These are phyloP conservation scores for Ptilonorhynchus violaceus DNA, from an alignment of 2,113 vertebrate species.

Conservation along the genomic window DNA sequence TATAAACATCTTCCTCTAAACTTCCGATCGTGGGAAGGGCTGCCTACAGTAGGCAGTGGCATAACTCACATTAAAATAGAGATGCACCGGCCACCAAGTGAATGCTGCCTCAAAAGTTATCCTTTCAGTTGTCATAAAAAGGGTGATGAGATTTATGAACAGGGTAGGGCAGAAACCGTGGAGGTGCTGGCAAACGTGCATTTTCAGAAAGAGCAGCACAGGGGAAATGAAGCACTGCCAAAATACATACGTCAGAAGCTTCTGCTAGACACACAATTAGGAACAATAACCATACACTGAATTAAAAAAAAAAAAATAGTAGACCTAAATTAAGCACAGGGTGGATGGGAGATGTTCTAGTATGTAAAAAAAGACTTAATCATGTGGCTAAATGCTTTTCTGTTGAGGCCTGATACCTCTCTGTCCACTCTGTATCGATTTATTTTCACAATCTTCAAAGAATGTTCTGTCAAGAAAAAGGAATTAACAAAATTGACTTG, in stretches of 20 bases:
- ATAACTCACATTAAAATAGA: neutral
- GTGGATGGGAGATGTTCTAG: neutral
- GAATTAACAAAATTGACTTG: neutral
- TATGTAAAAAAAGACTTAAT: neutral
- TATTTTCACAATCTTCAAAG: neutral
- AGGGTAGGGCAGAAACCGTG: accelerated
- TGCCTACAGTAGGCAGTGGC: accelerated
- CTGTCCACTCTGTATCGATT: neutral
- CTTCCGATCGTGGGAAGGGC: neutral
- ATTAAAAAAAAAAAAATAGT: neutral
- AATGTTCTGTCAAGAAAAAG: neutral
- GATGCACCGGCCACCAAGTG: accelerated
- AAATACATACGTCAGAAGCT: neutral
- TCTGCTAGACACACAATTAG: neutral
- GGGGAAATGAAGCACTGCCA: neutral
- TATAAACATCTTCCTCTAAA: neutral
- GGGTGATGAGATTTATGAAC: neutral
- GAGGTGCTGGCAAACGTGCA: neutral
- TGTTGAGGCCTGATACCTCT: neutral
- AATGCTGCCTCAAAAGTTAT: neutral
- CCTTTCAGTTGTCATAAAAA: neutral
- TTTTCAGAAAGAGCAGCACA: neutral
- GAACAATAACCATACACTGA: neutral
- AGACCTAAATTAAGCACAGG: neutral
- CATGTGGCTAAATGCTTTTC: neutral